Base-by-base conservation (phyloP, 2,113 vertebrate genomes). In the Lepus europaeus region DNA sequence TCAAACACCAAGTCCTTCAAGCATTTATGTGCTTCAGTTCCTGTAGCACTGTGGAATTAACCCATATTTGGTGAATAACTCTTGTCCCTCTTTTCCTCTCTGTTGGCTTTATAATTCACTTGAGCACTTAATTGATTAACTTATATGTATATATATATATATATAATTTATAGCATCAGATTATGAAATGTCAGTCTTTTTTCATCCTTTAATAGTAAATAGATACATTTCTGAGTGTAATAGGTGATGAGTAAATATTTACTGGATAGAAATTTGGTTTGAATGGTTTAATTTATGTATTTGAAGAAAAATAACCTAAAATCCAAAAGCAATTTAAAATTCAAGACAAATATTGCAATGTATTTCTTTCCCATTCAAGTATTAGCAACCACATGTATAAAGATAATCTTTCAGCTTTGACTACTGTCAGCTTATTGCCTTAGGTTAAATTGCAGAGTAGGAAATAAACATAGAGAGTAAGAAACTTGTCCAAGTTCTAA, bases 291-390 rank as follows among this genome's bases (percentile, higher is more conserved):
- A 13, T 64, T 79, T 56, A 25, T 59, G 29, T 77, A 59, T 92
- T 64, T 85, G 59, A 86, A 33, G n/a, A 64, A 80, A 49, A 79
- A 69, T 31, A 89, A 93, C 10, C 14, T 93, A 80, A 81, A 74
- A 76, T 76, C 49, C 2, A 11, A 72, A 59, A 25, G 0, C 19
- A 66, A 27, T 87, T 89, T 36, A 49, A 27, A 33, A 36, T 83
- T 8, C 2, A 17, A 39, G 53, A 2, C 86, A 64, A 56, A 45
- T 2, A 64, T 77, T 39, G 29, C 27, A 72, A 51, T 86, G 29
- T 59, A 53, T 61, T 66, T 68, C 4, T 84, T 84, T 73, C 36
- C 20, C 4, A 2, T 39, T 73, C 78, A 19, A 93, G 25, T 49
- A 66, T 83, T 39, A 49, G 12, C 27, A 53, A 83, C 20, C 33